phyloP scores from a whole-genome alignment of 2,888 invertebrate species.

The Oscheius sp. region DNA sequence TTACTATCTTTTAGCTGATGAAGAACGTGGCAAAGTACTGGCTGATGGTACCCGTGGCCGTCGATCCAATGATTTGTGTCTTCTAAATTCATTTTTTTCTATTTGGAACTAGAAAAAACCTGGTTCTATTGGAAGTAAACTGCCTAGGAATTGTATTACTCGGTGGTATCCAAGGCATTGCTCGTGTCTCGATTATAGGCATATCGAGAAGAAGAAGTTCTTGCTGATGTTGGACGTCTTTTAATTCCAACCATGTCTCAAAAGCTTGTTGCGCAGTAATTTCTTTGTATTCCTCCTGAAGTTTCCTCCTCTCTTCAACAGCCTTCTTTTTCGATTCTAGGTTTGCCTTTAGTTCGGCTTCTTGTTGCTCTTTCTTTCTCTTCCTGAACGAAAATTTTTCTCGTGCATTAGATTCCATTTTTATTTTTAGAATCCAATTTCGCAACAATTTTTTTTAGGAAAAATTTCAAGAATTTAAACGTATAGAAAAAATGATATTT shows the following conservation, averaged over 20 bases:
- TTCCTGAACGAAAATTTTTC: too few relatives aligned
- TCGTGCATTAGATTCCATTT: too few relatives aligned
- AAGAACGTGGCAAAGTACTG: not conserved
- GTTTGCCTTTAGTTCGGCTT: not conserved
- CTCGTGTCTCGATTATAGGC: not conserved
- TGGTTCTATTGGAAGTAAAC: constrained; percentile 17
- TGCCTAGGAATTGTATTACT: constrained; percentile 41
- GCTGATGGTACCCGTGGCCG: not conserved
- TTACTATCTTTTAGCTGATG: constrained; percentile 12
- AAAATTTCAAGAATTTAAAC: not conserved
- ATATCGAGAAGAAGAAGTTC: constrained; percentile 6
- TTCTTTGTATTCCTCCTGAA: constrained; percentile 22
- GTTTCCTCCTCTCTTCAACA: not conserved
- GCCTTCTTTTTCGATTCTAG: not conserved
- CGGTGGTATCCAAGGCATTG: constrained; percentile 49
- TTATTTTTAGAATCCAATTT: too few relatives aligned
- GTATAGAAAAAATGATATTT: not conserved
- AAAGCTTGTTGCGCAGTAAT: constrained; percentile 45
- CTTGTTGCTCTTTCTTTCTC: constrained; percentile 14
- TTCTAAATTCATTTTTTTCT: constrained; percentile 5
- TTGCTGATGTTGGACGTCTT: constrained; percentile 25
- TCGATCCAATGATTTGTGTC: constrained; percentile 2
- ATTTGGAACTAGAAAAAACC: too few relatives aligned
- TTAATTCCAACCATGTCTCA: constrained; percentile 47
- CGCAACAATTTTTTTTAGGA: too few relatives aligned